Evolutionary conservation across 2,888 invertebrate species (phyloP).

Genomic region (Embidobia sp.): DNA sequence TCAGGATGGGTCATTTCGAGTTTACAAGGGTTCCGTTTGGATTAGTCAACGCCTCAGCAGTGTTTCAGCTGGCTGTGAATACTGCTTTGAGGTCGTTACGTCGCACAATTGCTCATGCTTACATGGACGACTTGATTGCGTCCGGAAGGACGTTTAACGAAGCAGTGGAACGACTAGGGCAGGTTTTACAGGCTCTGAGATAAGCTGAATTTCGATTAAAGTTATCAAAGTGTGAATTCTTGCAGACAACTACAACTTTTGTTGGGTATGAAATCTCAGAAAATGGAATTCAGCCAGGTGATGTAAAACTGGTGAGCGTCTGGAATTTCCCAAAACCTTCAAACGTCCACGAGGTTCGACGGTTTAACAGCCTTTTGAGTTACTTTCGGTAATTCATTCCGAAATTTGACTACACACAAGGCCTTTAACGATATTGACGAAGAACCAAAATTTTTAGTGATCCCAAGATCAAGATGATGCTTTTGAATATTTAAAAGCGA

Average conservation of each 20-base stretch:
- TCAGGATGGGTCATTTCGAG: constrained; percentile 57
- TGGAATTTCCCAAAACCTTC: constrained; percentile 37
- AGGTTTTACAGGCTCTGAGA: constrained; percentile 28
- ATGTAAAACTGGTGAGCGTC: constrained; percentile 57
- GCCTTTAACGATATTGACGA: constrained; percentile 36
- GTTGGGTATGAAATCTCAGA: constrained; percentile 56
- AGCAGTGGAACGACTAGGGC: constrained; percentile 15
- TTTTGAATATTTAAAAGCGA: constrained; percentile 11
- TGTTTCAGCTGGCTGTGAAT: constrained; percentile 12
- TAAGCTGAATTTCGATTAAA: constrained; percentile 39
- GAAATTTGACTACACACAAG: constrained; percentile 54
- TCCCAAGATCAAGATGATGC: not conserved
- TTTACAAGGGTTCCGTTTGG: constrained; percentile 35
- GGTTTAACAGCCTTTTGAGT: constrained; percentile 61
- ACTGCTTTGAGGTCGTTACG: constrained; percentile 4
- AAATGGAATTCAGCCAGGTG: constrained; percentile 55
- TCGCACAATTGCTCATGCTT: constrained; percentile 7
- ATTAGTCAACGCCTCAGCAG: constrained; percentile 26
- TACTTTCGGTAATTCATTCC: constrained; percentile 66
- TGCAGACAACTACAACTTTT: constrained; percentile 28
- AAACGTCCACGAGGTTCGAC: constrained; percentile 57
- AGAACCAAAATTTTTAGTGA: constrained; percentile 16
- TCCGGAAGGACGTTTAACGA: constrained; percentile 7
- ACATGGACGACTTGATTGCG: constrained; percentile 26
- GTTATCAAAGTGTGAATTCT: constrained; percentile 56